These are phyloP conservation scores for Alosa sapidissima DNA, from an alignment of 2,797 vertebrate species.

Conservation along the genomic window DNA sequence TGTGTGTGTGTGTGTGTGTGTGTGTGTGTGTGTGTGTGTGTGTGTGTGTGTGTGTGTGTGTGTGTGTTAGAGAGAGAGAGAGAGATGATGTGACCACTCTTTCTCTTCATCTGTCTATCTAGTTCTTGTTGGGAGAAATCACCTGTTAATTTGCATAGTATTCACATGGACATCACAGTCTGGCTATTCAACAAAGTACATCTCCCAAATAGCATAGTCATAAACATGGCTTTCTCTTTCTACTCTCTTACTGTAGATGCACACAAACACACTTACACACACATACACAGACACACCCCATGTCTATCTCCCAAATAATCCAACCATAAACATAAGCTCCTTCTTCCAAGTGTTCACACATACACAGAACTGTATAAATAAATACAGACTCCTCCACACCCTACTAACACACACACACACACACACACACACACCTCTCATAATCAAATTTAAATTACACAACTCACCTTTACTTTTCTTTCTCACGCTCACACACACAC, in stretches of 20 bases:
- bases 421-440: conserved; percentile 24
- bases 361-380: neutral
- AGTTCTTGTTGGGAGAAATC: neutral
- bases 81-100: neutral
- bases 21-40: neutral
- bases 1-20: conserved; percentile 8
- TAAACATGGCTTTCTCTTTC: neutral
- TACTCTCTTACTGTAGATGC: neutral
- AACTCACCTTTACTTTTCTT: neutral
- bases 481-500: conserved; percentile 24
- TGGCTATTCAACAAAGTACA: neutral
- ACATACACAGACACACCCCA: conserved; percentile 21
- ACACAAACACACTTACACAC: neutral
- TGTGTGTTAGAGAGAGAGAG: neutral
- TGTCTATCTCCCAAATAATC: neutral
- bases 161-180: neutral
- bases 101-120: neutral
- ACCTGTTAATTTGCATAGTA: neutral
- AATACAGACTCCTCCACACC: neutral
- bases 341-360: neutral
- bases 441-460: conserved; percentile 7
- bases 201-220: neutral
- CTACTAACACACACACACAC: neutral
- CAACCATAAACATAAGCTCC: neutral
- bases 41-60: conserved; percentile 11